Conservation (phyloP, 2,888 invertebrate genomes). For the Prenolepis imparis region DNA sequence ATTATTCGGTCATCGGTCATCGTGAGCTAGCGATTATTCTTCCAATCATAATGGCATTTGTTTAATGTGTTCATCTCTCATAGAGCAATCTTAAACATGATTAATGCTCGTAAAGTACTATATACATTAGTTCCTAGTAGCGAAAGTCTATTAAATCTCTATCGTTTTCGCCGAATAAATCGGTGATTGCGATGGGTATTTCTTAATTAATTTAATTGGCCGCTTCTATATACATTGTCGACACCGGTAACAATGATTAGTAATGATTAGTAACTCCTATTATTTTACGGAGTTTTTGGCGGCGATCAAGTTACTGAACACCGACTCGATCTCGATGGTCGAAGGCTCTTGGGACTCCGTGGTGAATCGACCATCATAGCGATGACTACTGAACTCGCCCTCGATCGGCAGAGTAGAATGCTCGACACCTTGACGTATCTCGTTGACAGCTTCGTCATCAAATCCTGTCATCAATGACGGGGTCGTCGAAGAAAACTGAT, state of each 20-base stretch:
- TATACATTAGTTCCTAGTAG: conserved; percentile 36
- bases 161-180: background rate
- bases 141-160: conserved; percentile 6
- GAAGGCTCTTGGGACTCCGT: conserved; percentile 83
- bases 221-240: conserved; percentile 60
- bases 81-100: conserved; percentile 31
- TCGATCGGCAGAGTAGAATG: conserved; percentile 85
- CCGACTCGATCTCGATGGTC: conserved; percentile 85
- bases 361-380: conserved; percentile 76
- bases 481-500: conserved; percentile 48
- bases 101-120: conserved; percentile 31
- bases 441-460: conserved; percentile 75
- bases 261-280: conserved; percentile 16
- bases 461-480: background rate
- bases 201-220: conserved; percentile 41
- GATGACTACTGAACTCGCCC: conserved; percentile 78
- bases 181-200: conserved; percentile 4
- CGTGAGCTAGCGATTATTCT: conserved; percentile 24
- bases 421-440: conserved; percentile 79
- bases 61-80: conserved; percentile 21
- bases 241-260: background rate
- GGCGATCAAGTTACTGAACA: conserved; percentile 83
- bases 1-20: conserved; percentile 44
- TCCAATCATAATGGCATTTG: conserved; percentile 12
- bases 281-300: conserved; percentile 67